Evolutionary conservation across 2,113 vertebrate species (phyloP), one percentile per base, ranked within the genome.

Genomic region (Alaudala cheleensis): DNA sequence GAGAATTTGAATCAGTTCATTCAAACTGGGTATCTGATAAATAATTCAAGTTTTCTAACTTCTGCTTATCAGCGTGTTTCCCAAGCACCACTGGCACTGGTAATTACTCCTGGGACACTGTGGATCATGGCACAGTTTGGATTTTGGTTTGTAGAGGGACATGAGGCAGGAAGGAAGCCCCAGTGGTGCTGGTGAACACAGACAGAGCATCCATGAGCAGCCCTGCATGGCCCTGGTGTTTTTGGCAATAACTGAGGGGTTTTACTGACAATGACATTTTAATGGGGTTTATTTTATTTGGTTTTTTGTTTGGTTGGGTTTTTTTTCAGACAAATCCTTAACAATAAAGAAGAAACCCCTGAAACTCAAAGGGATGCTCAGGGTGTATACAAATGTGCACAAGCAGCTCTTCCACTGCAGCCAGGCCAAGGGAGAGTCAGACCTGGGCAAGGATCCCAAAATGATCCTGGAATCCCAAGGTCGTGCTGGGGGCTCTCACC

Each of bases 241-340:
- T 49, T 29, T 17, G 31, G 20, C 25, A 60, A 12, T 22, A 60
- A 51, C 12, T 23, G 54, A 51, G 19, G 33, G 29, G 3, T 76
- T 51, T 47, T 57, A 76, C 7, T 5, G 14, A 45, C 82, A 88
- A 28, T 19, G 9, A 42, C 11, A 17, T 50, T 79, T 73, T 85
- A 56, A 81, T 26, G 28, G 31, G 40, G 25, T 12, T 65, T 40
- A 5, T 14, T 80, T 56, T 25, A 9, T 49, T 42, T 26, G 47
- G 1, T 10, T 12, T 5, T 17, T 33, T 10, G 3, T 8, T 11
- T 34, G 15, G 22, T 44, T 67, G 53, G 13, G 8, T 0, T 5
- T 23, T 26, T 26, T 7, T 54, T 50, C 7, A 34, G 31, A 57
- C 6, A 65, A 65, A 53, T 31, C 49, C 40, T 61, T 25, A 4